Base-by-base conservation (phyloP, 1,140 invertebrate genomes). In the Nebria ingens region DNA sequence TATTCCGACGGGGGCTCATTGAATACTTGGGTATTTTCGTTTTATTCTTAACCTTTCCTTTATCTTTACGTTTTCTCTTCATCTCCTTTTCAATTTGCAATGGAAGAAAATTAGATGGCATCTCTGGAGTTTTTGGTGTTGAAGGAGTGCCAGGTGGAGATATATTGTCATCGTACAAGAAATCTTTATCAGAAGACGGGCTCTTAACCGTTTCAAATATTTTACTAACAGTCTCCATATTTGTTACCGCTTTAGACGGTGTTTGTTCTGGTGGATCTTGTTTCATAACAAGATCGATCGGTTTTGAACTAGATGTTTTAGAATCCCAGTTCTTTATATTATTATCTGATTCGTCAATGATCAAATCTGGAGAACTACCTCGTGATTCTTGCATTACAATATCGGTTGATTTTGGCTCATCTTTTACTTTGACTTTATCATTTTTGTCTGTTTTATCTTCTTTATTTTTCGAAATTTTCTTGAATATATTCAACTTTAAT, bases 401-500 rank as follows among this genome's bases (percentile, higher is more conserved):
- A 62, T 73, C 73, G 63, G 69, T 60, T n/a, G n/a, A n/a, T n/a
- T n/a, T n/a, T 58, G 65, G 56, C 59, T 73, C 73, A 68, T 74
- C 73, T 59, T 77, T 79, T 21, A 65, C 57, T 65, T 76, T 77
- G 56, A 76, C 73, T 61, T 72, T 64, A 42, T 74, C 71, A 61
- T 69, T 62, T 59, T 76, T 78, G 58, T 72, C 70, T 62, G 64
- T 60, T 21, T 75, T 78, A 60, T 83, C 81, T 62, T 84, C 82
- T 71, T 85, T 87, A 15, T 82, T 80, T 74, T 87, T 87, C 52
- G 85, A 82, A 63, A 90, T 87, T 71, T 89, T 89, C 65, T 89
- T 91, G 61, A 91, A 88, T 65, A 91, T 88, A 72, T 89, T 90
- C 20, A 89, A 68, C 68, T 91, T 91, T 66, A 83, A 85, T 68